These are phyloP conservation scores for Neoarius graeffei DNA, from an alignment of 2,113 vertebrate genomes.

Conservation along the genomic window DNA sequence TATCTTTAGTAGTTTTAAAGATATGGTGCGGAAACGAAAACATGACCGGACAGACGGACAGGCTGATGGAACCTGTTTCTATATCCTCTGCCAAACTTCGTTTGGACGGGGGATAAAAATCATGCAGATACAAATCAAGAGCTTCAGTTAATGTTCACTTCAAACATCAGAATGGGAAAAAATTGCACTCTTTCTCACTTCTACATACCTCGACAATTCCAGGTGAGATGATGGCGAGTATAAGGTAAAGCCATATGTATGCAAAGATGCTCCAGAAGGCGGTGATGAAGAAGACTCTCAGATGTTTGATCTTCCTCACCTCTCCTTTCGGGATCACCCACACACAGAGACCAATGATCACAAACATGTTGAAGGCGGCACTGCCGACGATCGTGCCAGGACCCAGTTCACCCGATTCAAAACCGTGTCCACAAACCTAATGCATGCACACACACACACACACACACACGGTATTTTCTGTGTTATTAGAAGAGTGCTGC, in stretches of 20 bases:
- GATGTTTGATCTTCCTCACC: slow-evolving; percentile 89
- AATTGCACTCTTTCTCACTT: background rate
- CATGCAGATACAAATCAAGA: too few relatives aligned
- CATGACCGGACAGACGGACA: too few relatives aligned
- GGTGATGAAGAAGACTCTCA: slow-evolving; percentile 94
- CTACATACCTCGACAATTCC: slow-evolving; percentile 80
- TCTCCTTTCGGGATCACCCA: slow-evolving; percentile 87
- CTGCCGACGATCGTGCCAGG: slow-evolving; percentile 95
- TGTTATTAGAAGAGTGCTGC: too few relatives aligned
- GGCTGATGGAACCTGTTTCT: too few relatives aligned
- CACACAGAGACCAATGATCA: slow-evolving; percentile 90
- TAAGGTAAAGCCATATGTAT: slow-evolving; percentile 96
- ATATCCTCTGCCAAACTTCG: too few relatives aligned
- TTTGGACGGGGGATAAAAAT: too few relatives aligned
- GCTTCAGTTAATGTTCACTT: too few relatives aligned
- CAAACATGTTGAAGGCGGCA: slow-evolving; percentile 98
- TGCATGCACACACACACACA: slow-evolving; percentile 17
- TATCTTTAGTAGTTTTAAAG: too few relatives aligned
- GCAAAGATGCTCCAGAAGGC: slow-evolving; percentile 98
- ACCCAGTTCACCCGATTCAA: slow-evolving; percentile 85
- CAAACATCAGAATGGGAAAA: too few relatives aligned
- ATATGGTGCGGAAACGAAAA: too few relatives aligned
- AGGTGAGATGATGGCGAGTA: slow-evolving; percentile 87
- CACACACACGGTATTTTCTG: background rate
- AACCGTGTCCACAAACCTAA: slow-evolving; percentile 87